A percentile compares a stretch with the other conserved stretches of the same genome.
phyloP scores from a whole-genome alignment of 2,113 vertebrate genomes.

The Lichenostomus cassidix region DNA sequence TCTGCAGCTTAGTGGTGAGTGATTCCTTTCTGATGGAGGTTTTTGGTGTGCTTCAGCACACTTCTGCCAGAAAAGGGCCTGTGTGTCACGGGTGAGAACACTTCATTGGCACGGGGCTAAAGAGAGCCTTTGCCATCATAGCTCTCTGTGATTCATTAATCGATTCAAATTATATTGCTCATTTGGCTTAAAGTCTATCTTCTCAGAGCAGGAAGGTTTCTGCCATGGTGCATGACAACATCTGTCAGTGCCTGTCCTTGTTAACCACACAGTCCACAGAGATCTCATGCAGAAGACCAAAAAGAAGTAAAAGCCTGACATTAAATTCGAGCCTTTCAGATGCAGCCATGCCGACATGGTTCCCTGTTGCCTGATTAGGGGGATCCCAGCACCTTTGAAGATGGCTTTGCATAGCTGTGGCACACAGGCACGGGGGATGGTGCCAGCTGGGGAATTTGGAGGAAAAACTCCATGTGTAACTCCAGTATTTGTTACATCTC shows the following conservation, averaged over 20 bases:
- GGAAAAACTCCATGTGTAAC: not conserved
- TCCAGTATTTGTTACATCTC: not conserved
- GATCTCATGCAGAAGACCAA: not conserved
- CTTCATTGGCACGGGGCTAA: not conserved
- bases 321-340: not conserved
- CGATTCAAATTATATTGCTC: not conserved
- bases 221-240: not conserved
- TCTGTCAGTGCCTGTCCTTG: not conserved
- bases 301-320: not conserved
- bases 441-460: not conserved
- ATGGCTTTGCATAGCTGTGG: not conserved
- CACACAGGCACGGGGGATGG: not conserved
- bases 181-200: slow-evolving; percentile 11
- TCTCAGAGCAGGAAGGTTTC: not conserved
- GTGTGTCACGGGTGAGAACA: not conserved
- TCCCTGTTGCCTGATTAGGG: not conserved
- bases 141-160: not conserved
- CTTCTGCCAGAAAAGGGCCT: not conserved
- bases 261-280: not conserved
- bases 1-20: not conserved
- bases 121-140: not conserved
- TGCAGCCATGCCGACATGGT: not conserved
- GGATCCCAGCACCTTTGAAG: not conserved
- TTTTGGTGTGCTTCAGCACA: not conserved
- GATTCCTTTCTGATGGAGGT: not conserved